Evolutionary conservation across 2,113 vertebrate genomes (phyloP), one percentile per base, ranked within the genome.

Genomic region (Rhinogobius similis): DNA sequence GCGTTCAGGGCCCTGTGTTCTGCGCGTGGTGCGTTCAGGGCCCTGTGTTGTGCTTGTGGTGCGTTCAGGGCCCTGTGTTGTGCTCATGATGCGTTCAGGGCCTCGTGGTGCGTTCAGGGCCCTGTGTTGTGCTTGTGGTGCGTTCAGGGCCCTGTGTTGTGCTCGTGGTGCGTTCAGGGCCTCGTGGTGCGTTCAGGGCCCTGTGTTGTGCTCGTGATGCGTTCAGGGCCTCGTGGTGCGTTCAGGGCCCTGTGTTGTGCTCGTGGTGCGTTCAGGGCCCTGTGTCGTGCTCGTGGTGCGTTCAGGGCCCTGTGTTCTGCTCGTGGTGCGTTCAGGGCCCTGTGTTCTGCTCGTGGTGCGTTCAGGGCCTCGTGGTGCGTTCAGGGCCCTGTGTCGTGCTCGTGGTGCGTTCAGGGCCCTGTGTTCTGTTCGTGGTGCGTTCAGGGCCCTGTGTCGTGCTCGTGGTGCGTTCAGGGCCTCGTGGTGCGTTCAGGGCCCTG

Each of bases 181-280:
- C 8, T 11, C 1, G 48, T 52, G 48, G 20, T 21, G 50, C 4
- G 50, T 53, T 53, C 50, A 53, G 50, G n/a, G 50, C 9, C 50
- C 10, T 4, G 46, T 50, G 46, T 5, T 50, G 46, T 9, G 46
- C 8, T 20, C 6, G 48, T 58, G 38, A 20, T 62, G 56, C 18
- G 27, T 61, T 61, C 58, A 59, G 58, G 41, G 24, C 87, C 92
- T 93, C 75, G n/a, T n/a, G n/a, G n/a, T n/a, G n/a, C n/a, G 14
- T 46, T 3, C 14, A 18, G 44, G 14, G 29, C 29, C 29, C 6
- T 6, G 29, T 32, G 29, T 2, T 32, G 29, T 32, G 29, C 6
- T n/a, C n/a, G n/a, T n/a, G n/a, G n/a, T n/a, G n/a, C n/a, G n/a
- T n/a, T n/a, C n/a, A n/a, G n/a, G n/a, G n/a, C n/a, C n/a, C n/a